phyloP scores from a whole-genome alignment of 1,140 invertebrate species.

The Chironomus striatipennis region DNA sequence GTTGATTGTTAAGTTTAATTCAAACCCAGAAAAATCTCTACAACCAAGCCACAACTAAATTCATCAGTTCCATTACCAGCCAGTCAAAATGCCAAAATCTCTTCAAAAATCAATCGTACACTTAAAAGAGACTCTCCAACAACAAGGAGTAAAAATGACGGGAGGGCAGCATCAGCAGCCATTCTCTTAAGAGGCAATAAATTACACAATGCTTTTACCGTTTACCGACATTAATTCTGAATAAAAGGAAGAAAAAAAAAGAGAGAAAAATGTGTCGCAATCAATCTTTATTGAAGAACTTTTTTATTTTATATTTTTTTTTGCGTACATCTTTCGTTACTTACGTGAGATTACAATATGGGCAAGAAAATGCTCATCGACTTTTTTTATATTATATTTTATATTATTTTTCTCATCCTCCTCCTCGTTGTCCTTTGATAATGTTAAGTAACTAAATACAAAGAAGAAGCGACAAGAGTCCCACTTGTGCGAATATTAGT shows the following conservation, averaged over 20 bases:
- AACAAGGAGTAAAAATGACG: not conserved
- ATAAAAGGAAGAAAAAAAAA: not conserved
- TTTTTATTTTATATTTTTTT: not conserved
- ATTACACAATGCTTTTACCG: conserved; percentile 23
- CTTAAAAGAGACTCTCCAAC: not conserved
- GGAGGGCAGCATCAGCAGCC: not conserved
- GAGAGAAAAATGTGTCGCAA: conserved; percentile 18
- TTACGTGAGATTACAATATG: no score
- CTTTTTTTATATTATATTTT: no score
- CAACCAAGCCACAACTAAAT: no score
- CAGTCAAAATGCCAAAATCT: no score
- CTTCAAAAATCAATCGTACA: not conserved
- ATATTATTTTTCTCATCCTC: not conserved
- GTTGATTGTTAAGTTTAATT: no score
- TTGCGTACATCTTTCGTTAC: no score
- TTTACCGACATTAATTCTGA: conserved; percentile 22
- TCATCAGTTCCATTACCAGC: no score
- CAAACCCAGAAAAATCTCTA: no score
- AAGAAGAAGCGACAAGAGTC: not conserved
- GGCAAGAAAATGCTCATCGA: no score
- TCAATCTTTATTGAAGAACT: conserved; percentile 22
- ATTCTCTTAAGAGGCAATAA: conserved; percentile 21
- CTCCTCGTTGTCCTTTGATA: not conserved
- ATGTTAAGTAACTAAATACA: not conserved
- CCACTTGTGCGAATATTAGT: conserved; percentile 1